phyloP scores from a whole-genome alignment of 2,113 vertebrate species.

The Epinephelus cyanopodus region DNA sequence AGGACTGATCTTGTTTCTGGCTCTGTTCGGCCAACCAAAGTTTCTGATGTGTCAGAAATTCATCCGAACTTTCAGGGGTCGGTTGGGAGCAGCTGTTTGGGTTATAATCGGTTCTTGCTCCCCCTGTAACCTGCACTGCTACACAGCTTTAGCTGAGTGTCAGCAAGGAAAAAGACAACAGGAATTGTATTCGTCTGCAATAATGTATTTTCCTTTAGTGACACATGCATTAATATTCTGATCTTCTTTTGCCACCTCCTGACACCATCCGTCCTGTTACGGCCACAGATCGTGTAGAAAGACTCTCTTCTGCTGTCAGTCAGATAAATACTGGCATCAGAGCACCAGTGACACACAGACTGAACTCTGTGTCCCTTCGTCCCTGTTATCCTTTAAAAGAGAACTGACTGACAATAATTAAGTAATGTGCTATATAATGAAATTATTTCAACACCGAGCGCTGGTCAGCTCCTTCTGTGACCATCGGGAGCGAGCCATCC shows the following conservation, averaged over 20 bases:
- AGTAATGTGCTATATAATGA: not conserved
- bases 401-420: not conserved
- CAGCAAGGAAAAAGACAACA: not conserved
- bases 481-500: not conserved
- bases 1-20: too few relatives aligned
- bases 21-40: too few relatives aligned
- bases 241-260: not conserved
- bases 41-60: too few relatives aligned
- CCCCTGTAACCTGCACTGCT: too few relatives aligned
- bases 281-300: not conserved
- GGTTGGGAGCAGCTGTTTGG: too few relatives aligned
- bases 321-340: constrained; percentile 11
- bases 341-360: not conserved
- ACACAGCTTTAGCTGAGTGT: not conserved
- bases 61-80: too few relatives aligned
- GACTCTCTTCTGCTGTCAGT: constrained; percentile 9
- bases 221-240: not conserved
- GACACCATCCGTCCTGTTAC: not conserved
- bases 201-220: not conserved
- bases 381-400: constrained; percentile 4
- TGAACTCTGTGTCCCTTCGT: not conserved
- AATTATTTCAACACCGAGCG: constrained; percentile 5
- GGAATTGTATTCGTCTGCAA: not conserved
- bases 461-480: constrained; percentile 1
- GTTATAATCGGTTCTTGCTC: too few relatives aligned